Conservation (phyloP, 2,797 vertebrate genomes). For the Pelobates cultripes region DNA sequence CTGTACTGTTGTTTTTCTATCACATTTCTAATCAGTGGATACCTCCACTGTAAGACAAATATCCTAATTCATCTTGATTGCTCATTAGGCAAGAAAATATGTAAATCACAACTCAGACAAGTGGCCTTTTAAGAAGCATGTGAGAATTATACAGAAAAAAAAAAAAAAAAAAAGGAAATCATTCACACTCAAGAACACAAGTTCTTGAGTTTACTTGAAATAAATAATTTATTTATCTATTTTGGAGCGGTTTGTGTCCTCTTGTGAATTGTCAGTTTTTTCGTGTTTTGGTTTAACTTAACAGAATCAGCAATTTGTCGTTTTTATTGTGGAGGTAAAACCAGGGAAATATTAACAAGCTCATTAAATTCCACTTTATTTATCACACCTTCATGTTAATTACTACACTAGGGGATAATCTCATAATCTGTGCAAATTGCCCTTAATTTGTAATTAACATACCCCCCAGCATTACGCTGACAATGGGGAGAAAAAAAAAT, state of each 20-base stretch:
- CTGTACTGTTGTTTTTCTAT: not conserved
- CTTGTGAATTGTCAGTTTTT: conserved; percentile 1
- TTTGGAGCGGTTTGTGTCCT: not conserved
- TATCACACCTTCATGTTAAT: conserved; percentile 27
- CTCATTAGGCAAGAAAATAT: conserved; percentile 27
- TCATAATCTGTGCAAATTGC: conserved; percentile 31
- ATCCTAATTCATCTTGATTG: conserved; percentile 23
- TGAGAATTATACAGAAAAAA: not conserved
- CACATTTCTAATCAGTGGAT: conserved; percentile 30
- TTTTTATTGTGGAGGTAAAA: not conserved
- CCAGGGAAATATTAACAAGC: conserved; percentile 1
- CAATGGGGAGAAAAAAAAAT: not conserved
- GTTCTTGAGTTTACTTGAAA: no score
- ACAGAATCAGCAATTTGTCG: not conserved
- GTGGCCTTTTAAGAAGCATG: not conserved
- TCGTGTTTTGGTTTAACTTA: conserved; percentile 5
- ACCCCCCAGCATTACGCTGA: not conserved
- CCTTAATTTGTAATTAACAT: conserved; percentile 27
- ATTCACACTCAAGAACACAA: not conserved
- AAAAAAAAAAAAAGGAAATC: not conserved
- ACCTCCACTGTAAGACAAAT: conserved; percentile 14
- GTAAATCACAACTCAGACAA: conserved; percentile 1
- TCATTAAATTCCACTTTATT: conserved; percentile 22
- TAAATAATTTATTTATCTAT: conserved; percentile 5
- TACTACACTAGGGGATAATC: conserved; percentile 14